These are phyloP conservation scores for Melanostoma mellinum DNA, from an alignment of 2,888 invertebrate genomes.

Conservation along the genomic window DNA sequence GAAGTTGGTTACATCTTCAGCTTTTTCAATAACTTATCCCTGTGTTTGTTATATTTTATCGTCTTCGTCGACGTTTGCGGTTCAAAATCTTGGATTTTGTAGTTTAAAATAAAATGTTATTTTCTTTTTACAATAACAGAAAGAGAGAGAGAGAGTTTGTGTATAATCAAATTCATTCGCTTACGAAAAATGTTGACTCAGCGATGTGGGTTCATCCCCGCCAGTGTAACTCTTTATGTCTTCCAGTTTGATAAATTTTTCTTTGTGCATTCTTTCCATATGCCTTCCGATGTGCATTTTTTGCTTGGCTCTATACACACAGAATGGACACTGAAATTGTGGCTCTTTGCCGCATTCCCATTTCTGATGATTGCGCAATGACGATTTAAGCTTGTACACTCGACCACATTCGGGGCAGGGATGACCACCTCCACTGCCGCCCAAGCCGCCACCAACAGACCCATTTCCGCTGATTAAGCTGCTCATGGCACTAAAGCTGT, in stretches of 20 bases:
- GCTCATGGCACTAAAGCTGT: conserved; percentile 81
- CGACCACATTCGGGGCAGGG: conserved; percentile 92
- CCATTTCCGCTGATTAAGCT: conserved; percentile 79
- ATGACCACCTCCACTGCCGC: conserved; percentile 84
- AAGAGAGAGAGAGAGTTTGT: conserved; percentile 22
- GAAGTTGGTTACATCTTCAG: conserved; percentile 30
- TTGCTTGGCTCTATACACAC: conserved; percentile 92
- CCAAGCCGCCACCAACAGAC: conserved; percentile 74
- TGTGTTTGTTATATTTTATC: conserved; percentile 67
- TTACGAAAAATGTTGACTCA: conserved; percentile 80
- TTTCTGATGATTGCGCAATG: conserved; percentile 91
- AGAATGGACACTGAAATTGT: conserved; percentile 91
- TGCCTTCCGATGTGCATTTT: conserved; percentile 93
- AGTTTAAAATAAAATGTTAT: conserved; percentile 10
- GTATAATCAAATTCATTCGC: conserved; percentile 45
- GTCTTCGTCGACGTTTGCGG: conserved; percentile 64
- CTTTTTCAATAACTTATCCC: conserved; percentile 60
- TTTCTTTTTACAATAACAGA: conserved; percentile 35
- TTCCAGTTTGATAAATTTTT: conserved; percentile 83
- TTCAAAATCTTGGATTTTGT: conserved; percentile 68
- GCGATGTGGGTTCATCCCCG: conserved; percentile 75
- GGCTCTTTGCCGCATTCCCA: conserved; percentile 94
- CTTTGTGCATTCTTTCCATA: conserved; percentile 92
- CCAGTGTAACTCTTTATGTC: conserved; percentile 80
- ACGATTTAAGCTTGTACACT: conserved; percentile 93